A percentile compares a stretch with the other conserved stretches of the same genome.
These are phyloP conservation scores for Leptinotarsa tumamoca DNA, from an alignment of 2,888 invertebrate species.

Conservation along the genomic window DNA sequence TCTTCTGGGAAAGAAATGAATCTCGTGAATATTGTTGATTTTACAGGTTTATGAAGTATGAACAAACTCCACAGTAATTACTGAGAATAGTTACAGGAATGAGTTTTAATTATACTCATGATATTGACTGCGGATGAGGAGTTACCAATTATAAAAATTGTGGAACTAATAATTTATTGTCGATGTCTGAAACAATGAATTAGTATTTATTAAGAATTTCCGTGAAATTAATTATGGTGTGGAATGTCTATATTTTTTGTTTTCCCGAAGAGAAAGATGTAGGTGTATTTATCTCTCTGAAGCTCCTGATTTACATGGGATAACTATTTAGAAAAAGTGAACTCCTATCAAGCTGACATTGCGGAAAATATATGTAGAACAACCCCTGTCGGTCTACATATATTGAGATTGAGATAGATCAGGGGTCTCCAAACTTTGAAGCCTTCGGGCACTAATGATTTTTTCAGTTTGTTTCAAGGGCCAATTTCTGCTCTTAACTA, in stretches of 20 bases:
- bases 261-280: background rate
- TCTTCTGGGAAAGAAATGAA: slow-evolving; percentile 23
- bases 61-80: background rate
- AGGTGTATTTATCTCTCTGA: too few relatives aligned
- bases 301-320: too few relatives aligned
- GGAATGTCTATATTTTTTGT: background rate
- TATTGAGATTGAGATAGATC: too few relatives aligned
- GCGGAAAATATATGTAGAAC: too few relatives aligned
- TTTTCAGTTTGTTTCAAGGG: too few relatives aligned
- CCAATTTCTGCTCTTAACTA: too few relatives aligned
- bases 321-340: too few relatives aligned
- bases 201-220: background rate
- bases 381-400: too few relatives aligned
- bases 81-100: background rate
- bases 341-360: too few relatives aligned
- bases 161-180: background rate
- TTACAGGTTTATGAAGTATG: background rate
- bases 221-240: background rate
- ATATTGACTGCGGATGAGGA: background rate
- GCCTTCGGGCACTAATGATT: too few relatives aligned
- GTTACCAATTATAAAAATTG: background rate
- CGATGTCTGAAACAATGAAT: background rate
- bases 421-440: too few relatives aligned
- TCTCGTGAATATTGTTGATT: background rate
- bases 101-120: background rate